These are phyloP conservation scores for Catharus ustulatus DNA, from an alignment of 2,797 vertebrate genomes.

Conservation along the genomic window DNA sequence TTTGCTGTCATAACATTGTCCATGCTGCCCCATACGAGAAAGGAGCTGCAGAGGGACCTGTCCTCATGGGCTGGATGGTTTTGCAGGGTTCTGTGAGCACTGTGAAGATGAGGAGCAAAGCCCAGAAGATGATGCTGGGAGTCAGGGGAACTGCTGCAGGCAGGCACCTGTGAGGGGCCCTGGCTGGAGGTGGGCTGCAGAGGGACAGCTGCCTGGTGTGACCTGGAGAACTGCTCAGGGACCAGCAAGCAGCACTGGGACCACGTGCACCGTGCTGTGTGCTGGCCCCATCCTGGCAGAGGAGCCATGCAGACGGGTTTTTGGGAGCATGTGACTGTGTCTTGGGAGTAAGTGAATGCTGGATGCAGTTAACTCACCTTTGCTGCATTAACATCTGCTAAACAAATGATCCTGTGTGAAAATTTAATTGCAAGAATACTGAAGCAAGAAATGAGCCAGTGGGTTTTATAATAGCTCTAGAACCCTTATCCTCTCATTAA, in stretches of 20 bases:
- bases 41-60: background rate
- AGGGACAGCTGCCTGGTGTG: background rate
- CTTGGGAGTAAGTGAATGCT: background rate
- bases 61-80: background rate
- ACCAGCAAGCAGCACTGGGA: background rate
- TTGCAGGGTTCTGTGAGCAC: background rate
- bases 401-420: background rate
- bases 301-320: background rate
- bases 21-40: background rate
- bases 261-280: background rate
- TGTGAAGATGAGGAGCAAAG: background rate
- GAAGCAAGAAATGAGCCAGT: constrained; percentile 6
- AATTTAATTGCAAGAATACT: background rate
- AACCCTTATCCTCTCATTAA: constrained; percentile 15
- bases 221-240: background rate
- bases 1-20: background rate
- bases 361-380: background rate
- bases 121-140: background rate
- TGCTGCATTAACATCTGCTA: background rate
- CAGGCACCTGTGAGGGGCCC: background rate
- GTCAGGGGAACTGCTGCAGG: background rate
- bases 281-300: background rate
- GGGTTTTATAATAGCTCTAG: background rate
- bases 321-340: background rate
- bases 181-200: background rate